A percentile compares a stretch with the other conserved stretches of the same genome.
These are phyloP conservation scores for Drosophila hydei DNA, from an alignment of 1,140 invertebrate genomes.

Conservation along the genomic window DNA sequence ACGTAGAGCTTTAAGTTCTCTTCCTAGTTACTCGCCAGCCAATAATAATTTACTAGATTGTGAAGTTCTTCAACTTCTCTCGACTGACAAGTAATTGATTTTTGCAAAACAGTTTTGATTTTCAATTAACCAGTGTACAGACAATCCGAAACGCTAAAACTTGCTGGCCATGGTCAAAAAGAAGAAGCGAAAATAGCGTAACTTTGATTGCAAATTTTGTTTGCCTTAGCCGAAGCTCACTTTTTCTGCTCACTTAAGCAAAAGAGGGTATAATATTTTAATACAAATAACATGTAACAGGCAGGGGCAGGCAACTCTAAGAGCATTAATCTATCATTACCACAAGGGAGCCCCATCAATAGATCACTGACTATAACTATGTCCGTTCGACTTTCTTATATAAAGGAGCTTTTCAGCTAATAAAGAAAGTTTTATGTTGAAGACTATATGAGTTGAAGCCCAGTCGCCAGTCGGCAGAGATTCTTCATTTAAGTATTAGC, in stretches of 20 bases:
- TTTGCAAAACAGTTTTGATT: constrained; percentile 64
- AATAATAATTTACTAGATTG: constrained; percentile 46
- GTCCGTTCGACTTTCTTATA: too few species aligned
- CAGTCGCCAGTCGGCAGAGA: too few species aligned
- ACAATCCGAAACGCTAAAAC: constrained; percentile 10
- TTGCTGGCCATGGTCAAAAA: constrained; percentile 3
- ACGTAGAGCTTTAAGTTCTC: neutral
- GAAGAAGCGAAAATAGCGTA: constrained; percentile 57
- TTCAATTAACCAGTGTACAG: constrained; percentile 55
- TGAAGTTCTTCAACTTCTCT: constrained; percentile 28
- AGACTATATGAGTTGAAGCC: too few species aligned
- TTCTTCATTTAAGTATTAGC: neutral
- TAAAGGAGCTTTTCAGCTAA: too few species aligned
- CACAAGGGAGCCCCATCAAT: too few species aligned
- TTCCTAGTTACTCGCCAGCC: constrained; percentile 22
- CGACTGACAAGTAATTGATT: constrained; percentile 62
- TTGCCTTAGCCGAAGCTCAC: constrained; percentile 57
- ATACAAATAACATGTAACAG: too few species aligned
- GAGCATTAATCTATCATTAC: too few species aligned
- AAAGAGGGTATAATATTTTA: neutral
- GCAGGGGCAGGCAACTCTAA: too few species aligned
- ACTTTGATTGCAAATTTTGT: constrained; percentile 76
- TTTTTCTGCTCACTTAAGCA: constrained; percentile 17
- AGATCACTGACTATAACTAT: too few species aligned
- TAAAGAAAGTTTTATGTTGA: too few species aligned